Base-by-base conservation (phyloP, 2,888 invertebrate genomes). In the Candidula unifasciata region DNA sequence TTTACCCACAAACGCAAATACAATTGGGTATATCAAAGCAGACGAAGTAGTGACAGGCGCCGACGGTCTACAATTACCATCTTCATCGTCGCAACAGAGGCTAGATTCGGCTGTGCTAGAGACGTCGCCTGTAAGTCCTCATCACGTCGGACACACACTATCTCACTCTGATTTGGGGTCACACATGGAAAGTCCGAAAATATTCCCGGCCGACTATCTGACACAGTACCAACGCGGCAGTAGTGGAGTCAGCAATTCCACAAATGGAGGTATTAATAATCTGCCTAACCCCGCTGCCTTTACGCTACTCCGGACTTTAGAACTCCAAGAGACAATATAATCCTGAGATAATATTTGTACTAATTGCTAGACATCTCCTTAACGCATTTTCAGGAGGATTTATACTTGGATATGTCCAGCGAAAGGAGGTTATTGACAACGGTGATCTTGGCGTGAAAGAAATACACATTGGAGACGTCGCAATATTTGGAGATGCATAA, bases 241-340 rank as follows among this genome's bases (percentile, higher is more conserved):
- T 27, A 27, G 37, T 27, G 66, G 80, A 18, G 10, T 27, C 24
- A 16, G 37, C 30, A 83, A 3, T 21, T 5, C 79, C 3, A 60
- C 83, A 3, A 83, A 24, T 33, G 60, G 35, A 2, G 84, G 84
- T 2, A 80, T 84, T 66, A 84, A 35, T n/a, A 84, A 79, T 66
- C 76, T 84, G 18, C 80, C 84, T 18, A 84, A 74, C 44, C 74
- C 73, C 24, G 74, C 84, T 3, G 74, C 84, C 30, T 73, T 84
- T n/a, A 84, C 80, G 80, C 80, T 84, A 80, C 78, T 84, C 10
- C 57, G 80, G 52, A 84, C 84, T 24, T 66, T 84, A 30, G 84
- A 84, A n/a, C 54, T 84, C 1, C 84, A 84, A 35, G 84, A 84
- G 64, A 84, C 84, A 6, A 84, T 84, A 52, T 84, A 44, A 84